phyloP scores from a whole-genome alignment of 2,113 vertebrate genomes.

The Hippoglossus stenolepis region DNA sequence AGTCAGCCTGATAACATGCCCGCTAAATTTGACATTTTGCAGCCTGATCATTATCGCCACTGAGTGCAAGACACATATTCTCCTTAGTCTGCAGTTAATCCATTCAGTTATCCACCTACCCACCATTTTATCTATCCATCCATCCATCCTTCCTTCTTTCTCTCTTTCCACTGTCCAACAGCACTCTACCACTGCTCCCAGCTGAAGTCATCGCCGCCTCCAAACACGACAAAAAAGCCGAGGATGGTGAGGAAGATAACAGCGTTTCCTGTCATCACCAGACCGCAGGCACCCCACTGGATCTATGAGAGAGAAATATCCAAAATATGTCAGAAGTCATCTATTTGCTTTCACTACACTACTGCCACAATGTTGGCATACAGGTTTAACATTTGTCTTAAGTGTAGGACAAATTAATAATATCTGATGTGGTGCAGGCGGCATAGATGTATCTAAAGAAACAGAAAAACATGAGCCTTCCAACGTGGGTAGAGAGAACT shows the following conservation, averaged over 20 bases:
- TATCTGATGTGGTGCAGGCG: neutral
- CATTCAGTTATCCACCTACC: slow-evolving; percentile 37
- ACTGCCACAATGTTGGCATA: neutral
- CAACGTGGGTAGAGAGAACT: slow-evolving; percentile 60
- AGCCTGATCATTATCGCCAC: slow-evolving; percentile 21
- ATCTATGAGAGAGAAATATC: slow-evolving; percentile 85
- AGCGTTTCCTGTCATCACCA: slow-evolving; percentile 93
- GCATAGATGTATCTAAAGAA: neutral
- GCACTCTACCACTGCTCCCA: slow-evolving; percentile 94
- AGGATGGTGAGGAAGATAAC: slow-evolving; percentile 96
- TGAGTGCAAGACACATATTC: slow-evolving; percentile 31
- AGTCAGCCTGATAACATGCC: slow-evolving; percentile 30
- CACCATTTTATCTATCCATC: slow-evolving; percentile 22
- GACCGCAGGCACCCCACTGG: slow-evolving; percentile 94
- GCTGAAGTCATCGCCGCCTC: slow-evolving; percentile 94
- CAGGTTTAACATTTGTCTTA: neutral
- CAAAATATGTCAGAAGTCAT: neutral
- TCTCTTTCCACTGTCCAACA: slow-evolving; percentile 10
- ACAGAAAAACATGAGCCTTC: neutral
- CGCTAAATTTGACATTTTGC: slow-evolving; percentile 33
- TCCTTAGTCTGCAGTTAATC: slow-evolving; percentile 38
- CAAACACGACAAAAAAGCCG: slow-evolving; percentile 95
- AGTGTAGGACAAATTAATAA: neutral
- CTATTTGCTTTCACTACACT: neutral
- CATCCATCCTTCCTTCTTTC: slow-evolving; percentile 1